Evolutionary conservation across 1,140 invertebrate genomes (phyloP).

Genomic region (Diuraphis noxia): DNA sequence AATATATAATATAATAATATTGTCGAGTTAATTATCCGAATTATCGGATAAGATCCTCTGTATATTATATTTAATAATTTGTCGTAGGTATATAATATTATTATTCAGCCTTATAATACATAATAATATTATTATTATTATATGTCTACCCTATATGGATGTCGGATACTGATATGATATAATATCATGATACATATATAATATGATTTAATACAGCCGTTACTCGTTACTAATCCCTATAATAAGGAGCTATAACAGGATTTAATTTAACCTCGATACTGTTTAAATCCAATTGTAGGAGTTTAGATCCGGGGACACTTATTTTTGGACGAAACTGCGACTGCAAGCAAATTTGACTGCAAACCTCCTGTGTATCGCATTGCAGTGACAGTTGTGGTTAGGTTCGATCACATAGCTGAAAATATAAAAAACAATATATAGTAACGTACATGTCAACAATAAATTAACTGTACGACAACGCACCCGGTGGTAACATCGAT

Average conservation of each 20-base stretch:
- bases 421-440: background rate
- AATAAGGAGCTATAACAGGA: conserved; percentile 24
- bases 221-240: background rate
- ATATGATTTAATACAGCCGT: too few relatives aligned
- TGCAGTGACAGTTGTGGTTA: background rate
- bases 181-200: too few relatives aligned
- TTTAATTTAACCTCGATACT: conserved; percentile 39
- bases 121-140: background rate
- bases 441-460: background rate
- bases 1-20: background rate
- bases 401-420: background rate
- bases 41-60: background rate
- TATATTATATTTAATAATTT: background rate
- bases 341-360: background rate
- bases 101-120: background rate
- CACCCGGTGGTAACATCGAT: background rate
- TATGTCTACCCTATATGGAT: background rate
- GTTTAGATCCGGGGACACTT: background rate
- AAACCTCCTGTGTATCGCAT: background rate
- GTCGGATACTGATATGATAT: background rate
- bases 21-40: background rate
- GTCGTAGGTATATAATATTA: background rate
- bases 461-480: background rate
- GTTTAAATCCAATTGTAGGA: conserved; percentile 37
- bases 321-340: conserved; percentile 7